phyloP scores from a whole-genome alignment of 2,888 invertebrate species.

The Campaea margaritaria region DNA sequence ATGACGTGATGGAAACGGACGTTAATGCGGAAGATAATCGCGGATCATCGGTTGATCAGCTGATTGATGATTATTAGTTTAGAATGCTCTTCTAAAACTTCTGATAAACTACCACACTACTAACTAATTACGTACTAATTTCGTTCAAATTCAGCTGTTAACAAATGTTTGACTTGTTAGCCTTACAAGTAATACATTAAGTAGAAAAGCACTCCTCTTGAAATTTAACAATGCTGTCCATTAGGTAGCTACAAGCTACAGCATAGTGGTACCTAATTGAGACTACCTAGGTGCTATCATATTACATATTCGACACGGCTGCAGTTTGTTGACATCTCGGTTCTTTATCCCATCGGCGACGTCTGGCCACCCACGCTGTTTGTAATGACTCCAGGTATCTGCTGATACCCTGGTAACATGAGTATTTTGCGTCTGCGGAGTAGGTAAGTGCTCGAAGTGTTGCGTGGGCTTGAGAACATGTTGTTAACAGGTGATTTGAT shows the following conservation, averaged over 20 bases:
- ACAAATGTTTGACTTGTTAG: too few relatives aligned
- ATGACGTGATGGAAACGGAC: neutral
- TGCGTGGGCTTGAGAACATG: neutral
- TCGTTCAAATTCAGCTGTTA: too few relatives aligned
- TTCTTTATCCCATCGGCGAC: slow-evolving; percentile 56
- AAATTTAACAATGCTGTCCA: too few relatives aligned
- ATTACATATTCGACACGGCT: slow-evolving; percentile 32
- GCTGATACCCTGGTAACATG: slow-evolving; percentile 18
- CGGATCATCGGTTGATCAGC: neutral
- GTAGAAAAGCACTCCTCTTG: too few relatives aligned
- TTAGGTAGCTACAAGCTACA: too few relatives aligned
- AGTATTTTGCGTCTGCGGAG: neutral
- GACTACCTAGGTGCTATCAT: slow-evolving; percentile 4
- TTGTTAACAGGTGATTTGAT: neutral
- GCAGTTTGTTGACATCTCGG: slow-evolving; percentile 60
- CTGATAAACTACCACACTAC: too few relatives aligned
- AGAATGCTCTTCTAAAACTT: too few relatives aligned
- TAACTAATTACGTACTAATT: too few relatives aligned
- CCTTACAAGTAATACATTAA: too few relatives aligned
- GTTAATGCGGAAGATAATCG: slow-evolving; percentile 7
- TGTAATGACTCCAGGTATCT: slow-evolving; percentile 23
- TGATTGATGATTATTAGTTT: too few relatives aligned
- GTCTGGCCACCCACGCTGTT: slow-evolving; percentile 71
- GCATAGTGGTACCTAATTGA: too few relatives aligned
- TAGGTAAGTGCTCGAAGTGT: neutral